Percentiles rank a stretch among this genome's conserved stretches.
These are phyloP conservation scores for Macropis europaea DNA, from an alignment of 2,888 invertebrate species.

Conservation along the genomic window DNA sequence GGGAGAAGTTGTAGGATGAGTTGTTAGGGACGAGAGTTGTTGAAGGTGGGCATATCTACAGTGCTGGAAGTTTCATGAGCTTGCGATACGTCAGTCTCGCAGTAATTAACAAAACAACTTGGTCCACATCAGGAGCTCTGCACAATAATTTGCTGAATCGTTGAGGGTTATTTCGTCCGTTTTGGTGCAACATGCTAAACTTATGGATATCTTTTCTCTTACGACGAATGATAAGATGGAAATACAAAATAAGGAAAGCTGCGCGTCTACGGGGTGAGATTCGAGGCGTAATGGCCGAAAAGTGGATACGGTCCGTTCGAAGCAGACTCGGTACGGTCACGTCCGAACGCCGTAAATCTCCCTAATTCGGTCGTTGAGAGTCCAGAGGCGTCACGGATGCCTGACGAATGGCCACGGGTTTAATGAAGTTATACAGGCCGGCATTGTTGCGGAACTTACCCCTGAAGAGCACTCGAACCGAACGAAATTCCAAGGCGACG, in stretches of 20 bases:
- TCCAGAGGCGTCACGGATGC: slow-evolving; percentile 64
- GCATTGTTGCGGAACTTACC: slow-evolving; percentile 59
- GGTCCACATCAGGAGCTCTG: no score
- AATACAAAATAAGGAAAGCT: no score
- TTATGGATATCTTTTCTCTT: no score
- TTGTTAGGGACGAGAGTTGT: slow-evolving; percentile 42
- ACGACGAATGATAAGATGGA: no score
- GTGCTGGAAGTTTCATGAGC: no score
- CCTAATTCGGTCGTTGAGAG: slow-evolving; percentile 71
- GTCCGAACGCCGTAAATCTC: slow-evolving; percentile 71
- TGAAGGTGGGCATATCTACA: no score
- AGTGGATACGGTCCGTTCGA: slow-evolving; percentile 61
- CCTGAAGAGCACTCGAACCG: slow-evolving; percentile 14
- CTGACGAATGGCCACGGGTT: slow-evolving; percentile 63
- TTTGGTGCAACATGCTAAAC: no score
- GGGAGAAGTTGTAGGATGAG: slow-evolving; percentile 47
- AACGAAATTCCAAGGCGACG: slow-evolving; percentile 20
- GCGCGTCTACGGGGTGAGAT: no score
- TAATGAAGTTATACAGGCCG: slow-evolving; percentile 66
- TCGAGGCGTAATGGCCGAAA: slow-evolving; percentile 55
- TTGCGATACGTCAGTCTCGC: no score
- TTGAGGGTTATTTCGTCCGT: no score
- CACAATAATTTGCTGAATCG: no score
- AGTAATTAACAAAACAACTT: no score
- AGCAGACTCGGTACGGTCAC: slow-evolving; percentile 67